Base-by-base conservation (phyloP, 2,797 vertebrate species). In the Cyprinodon diabolis region DNA sequence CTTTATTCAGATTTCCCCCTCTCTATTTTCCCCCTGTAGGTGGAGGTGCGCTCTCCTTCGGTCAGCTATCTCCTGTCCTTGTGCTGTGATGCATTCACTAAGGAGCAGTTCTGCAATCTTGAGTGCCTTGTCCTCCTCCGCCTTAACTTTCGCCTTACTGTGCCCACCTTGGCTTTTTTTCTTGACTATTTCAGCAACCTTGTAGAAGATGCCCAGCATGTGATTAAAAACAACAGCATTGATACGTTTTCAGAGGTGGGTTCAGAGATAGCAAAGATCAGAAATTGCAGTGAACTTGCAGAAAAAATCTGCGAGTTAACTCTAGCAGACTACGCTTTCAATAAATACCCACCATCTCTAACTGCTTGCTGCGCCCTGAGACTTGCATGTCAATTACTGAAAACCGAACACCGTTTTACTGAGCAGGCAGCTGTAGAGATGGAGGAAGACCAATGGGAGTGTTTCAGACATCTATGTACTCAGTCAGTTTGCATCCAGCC, bases 301-400 rank as follows among this genome's bases (percentile, higher is more conserved):
- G 92, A 56, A 13, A 94, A 91, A 17, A 79, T 98, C 49, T 96
- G 96, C 0, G 96, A 97, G 91, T 90, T 99, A 81, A 98, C 96
- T 84, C 85, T 99, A 65, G 97, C 98, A 0, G 98, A 99, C 89
- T 98, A 98, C 4, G 82, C 96, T 21, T 99, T 99, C 87, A 95
- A 92, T 85, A 91, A 89, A 25, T 98, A 97, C 75, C 63, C 91
- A 0, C 96, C 97, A 0, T 99, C 98, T 17, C 90, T 98, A 71
- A 93, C 97, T 74, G 97, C 96, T 10, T 77, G 92, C 56, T 95
- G 96, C 76, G 95, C 96, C 35, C 88, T 98, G 76, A 92, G 79
- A 4, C 75, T 98, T 47, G 96, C 97, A 0, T 89, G 93, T n/a
- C 93, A 94, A 25, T 84, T 97, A 68, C 84, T 96, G 74, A 48